Base-by-base conservation (phyloP, 2,113 vertebrate species). In the Lota lota region DNA sequence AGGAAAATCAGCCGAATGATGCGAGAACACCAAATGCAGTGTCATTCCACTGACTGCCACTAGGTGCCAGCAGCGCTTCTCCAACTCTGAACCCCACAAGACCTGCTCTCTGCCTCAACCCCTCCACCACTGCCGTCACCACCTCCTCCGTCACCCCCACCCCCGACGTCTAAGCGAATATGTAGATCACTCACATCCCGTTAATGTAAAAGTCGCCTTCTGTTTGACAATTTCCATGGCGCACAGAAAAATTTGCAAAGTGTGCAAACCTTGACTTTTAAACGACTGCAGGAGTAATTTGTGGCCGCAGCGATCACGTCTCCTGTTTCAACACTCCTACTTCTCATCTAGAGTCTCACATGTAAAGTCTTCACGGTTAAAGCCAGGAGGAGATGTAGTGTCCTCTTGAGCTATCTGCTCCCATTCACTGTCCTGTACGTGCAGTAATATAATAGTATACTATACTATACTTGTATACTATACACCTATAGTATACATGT, bases 181-280 rank as follows among this genome's bases (percentile, higher is more conserved):
- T 89, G 89, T 86, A 91, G 87, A 92, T 92, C 91, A 88, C 86
- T 92, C 91, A 88, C 87, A 86, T 89, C 83, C 82, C 61, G 81
- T 92, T 91, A 91, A 90, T 89, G 88, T 89, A 89, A 87, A 88
- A 89, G 79, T 64, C 51, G 86, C 87, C 85, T 79, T 68, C 83
- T 56, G 20, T 77, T 88, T 91, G 92, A 92, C 89, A 90, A 88
- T 89, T 89, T 89, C 84, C 79, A 86, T 83, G 85, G 90, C 85
- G 92, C 85, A 86, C 87, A 85, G 83, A 80, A 84, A 88, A 93
- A 91, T 90, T 80, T 91, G 92, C 91, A 91, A 92, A 92, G 90
- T 90, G 86, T 91, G 92, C 92, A 92, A 80, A 89, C 78, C 80
- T 77, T 76, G 83, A 90, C 88, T 88, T 87, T 88, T 81, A 85